Base-by-base conservation (phyloP, 2,113 vertebrate species). In the Saccopteryx leptura region DNA sequence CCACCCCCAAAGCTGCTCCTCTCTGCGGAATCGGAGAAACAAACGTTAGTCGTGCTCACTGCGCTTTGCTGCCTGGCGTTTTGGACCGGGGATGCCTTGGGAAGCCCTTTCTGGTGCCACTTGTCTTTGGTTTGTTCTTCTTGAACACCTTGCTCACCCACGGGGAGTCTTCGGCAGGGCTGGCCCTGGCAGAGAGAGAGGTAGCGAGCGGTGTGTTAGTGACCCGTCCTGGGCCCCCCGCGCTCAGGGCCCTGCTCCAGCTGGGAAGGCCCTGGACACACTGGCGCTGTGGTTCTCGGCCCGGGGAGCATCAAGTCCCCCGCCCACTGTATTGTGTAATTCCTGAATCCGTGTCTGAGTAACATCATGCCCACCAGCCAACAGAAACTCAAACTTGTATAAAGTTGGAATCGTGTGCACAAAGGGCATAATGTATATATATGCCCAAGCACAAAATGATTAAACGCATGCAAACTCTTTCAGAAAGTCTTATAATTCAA, bases 111-210 rank as follows among this genome's bases (percentile, higher is more conserved):
- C 61, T 63, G 61, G 69, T 2, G 46, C 56, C 7, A 23, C 31
- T 74, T 28, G 79, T 54, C 71, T 93, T 97, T 48, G 79, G 91
- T 28, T 91, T 97, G 84, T 7, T 95, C 82, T 85, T 97, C 82
- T 80, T 93, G 61, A 95, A 94, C 0, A 85, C 50, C 26, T 95
- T 93, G 21, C 12, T 93, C 58, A 54, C 60, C 71, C 89, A 84
- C 14, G 10, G 69, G n/a, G 66, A 28, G 48, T 94, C 86, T n/a
- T 61, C 69, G 13, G 65, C 39, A 18, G 91, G 31, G 33, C 61
- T 92, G 13, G 56, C 82, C 88, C 96, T 98, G 87, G 46, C 68
- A 86, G 24, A 84, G 61, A 84, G 61, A 95, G 69, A 96, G 3
- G 63, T 31, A 26, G 24, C 14, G 31, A 65, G 78, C 21, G n/a